These are phyloP conservation scores for Yponomeuta evonymella DNA, from an alignment of 2,888 invertebrate species.

Conservation along the genomic window DNA sequence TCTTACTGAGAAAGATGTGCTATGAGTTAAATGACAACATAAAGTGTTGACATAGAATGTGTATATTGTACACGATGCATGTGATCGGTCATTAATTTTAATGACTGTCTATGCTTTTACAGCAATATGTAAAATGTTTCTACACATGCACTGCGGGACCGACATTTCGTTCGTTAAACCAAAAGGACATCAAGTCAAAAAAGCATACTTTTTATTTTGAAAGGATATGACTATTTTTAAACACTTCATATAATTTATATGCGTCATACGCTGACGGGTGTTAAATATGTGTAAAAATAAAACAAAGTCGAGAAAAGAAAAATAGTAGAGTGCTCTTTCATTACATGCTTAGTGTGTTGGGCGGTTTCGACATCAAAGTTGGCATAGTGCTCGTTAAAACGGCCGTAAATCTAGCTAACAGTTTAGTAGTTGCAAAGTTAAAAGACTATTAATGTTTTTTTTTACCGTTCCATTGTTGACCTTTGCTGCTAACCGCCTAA, in stretches of 20 bases:
- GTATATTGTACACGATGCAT: neutral
- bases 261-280: neutral
- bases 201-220: neutral
- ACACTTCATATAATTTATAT: neutral
- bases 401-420: conserved; percentile 44
- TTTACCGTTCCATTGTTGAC: conserved; percentile 17
- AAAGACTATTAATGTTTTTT: conserved; percentile 23
- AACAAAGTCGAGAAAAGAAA: conserved; percentile 4
- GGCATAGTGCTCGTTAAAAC: conserved; percentile 42
- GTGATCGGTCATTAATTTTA: neutral
- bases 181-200: too few species aligned
- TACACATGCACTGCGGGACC: neutral
- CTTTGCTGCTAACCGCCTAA: neutral
- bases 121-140: neutral
- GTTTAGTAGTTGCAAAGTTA: conserved; percentile 33
- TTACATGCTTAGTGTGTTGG: conserved; percentile 31
- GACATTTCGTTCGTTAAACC: too few species aligned
- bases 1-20: too few species aligned
- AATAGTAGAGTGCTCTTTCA: neutral
- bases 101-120: neutral
- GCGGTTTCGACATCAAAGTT: conserved; percentile 33
- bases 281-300: neutral
- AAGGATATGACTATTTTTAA: neutral
- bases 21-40: too few species aligned
- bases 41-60: neutral